Evolutionary conservation across 2,888 invertebrate genomes (phyloP).

Genomic region (Drosophila kambysellisi): DNA sequence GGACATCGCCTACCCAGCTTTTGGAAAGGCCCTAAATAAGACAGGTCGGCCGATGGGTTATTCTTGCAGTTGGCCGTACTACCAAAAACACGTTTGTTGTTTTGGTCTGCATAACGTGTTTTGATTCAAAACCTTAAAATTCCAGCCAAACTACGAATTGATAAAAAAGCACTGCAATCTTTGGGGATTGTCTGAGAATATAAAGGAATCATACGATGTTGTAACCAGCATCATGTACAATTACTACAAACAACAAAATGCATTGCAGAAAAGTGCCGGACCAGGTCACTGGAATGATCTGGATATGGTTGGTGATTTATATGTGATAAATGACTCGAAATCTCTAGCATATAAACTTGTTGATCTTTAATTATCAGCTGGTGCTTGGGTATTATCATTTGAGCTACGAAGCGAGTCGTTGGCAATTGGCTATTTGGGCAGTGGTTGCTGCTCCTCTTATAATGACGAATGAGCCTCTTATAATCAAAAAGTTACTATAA

Average conservation of each 20-base stretch:
- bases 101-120: rapidly evolving
- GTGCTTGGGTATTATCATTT: conserved; percentile 88
- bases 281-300: conserved; percentile 91
- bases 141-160: conserved; percentile 86
- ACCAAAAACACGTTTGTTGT: conserved; percentile 86
- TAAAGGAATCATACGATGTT: conserved; percentile 87
- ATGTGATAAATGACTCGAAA: background rate
- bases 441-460: conserved; percentile 89
- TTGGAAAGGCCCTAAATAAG: conserved; percentile 88
- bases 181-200: conserved; percentile 89
- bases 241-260: conserved; percentile 87
- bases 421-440: conserved; percentile 91
- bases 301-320: conserved; percentile 86
- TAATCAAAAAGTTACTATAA: conserved; percentile 87
- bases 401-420: conserved; percentile 88
- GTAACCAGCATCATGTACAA: conserved; percentile 86
- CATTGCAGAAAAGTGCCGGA: conserved; percentile 87
- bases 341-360: background rate
- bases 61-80: conserved; percentile 93
- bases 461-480: conserved; percentile 87
- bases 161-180: conserved; percentile 87
- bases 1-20: conserved; percentile 88
- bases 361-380: conserved; percentile 68
- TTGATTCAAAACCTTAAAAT: background rate
- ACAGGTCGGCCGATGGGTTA: conserved; percentile 91